phyloP scores from a whole-genome alignment of 2,113 vertebrate genomes.

The Melierax canorus region DNA sequence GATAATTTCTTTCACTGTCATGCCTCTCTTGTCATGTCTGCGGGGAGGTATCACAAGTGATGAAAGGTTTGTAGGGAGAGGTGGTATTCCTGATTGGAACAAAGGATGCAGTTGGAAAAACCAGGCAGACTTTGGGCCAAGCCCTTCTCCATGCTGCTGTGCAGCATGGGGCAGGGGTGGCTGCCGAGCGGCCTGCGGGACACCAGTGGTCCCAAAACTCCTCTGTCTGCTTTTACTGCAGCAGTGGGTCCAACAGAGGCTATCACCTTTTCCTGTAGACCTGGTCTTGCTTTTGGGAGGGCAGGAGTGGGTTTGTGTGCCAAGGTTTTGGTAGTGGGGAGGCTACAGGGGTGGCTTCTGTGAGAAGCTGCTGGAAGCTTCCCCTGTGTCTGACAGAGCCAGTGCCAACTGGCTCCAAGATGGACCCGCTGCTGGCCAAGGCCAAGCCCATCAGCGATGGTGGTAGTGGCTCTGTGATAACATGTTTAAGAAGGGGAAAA shows the following conservation, averaged over 20 bases:
- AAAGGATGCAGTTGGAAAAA: neutral
- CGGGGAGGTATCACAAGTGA: neutral
- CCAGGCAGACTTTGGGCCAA: neutral
- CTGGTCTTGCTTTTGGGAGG: neutral
- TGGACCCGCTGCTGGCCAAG: rapidly evolving
- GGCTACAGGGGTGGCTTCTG: neutral
- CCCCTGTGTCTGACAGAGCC: rapidly evolving
- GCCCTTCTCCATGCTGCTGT: neutral
- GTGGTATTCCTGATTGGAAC: neutral
- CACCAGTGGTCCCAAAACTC: rapidly evolving
- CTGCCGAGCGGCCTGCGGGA: rapidly evolving
- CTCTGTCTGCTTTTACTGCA: neutral
- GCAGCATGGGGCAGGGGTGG: neutral
- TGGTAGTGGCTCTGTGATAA: neutral
- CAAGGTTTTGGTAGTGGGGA: neutral
- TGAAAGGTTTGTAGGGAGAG: neutral
- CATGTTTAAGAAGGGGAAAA: neutral
- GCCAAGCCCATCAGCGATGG: neutral
- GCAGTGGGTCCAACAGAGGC: neutral
- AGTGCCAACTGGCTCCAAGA: rapidly evolving
- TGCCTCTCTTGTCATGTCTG: neutral
- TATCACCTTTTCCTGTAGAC: neutral
- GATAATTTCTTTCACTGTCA: neutral
- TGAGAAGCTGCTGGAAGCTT: neutral
- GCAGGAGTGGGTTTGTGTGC: neutral